A percentile compares a stretch with the other conserved stretches of the same genome.
Evolutionary conservation across 1,140 invertebrate species (phyloP).

Genomic region (Drosophila equinoxialis): DNA sequence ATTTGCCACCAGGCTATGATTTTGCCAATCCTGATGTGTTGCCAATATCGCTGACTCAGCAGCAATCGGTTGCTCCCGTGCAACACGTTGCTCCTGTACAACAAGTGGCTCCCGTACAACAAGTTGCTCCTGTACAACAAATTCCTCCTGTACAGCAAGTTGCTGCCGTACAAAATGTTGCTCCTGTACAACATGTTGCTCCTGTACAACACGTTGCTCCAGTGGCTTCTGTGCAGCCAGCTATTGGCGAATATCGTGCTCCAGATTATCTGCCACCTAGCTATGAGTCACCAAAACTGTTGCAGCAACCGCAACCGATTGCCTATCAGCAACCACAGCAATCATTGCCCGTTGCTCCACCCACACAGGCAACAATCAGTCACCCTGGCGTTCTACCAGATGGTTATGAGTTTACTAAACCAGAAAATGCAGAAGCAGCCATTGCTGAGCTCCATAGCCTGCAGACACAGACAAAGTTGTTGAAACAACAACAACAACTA

Average conservation of each 20-base stretch:
- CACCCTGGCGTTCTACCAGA: constrained; percentile 58
- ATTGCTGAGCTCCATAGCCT: constrained; percentile 75
- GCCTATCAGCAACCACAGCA: constrained; percentile 44
- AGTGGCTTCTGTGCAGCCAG: background rate
- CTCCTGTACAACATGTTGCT: constrained; percentile 18
- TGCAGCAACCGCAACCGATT: constrained; percentile 27
- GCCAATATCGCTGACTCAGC: constrained; percentile 30
- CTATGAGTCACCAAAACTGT: constrained; percentile 49
- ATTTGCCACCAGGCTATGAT: constrained; percentile 61
- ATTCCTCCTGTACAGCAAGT: background rate
- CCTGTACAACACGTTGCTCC: constrained; percentile 8
- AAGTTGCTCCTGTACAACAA: background rate
- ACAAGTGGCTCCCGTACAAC: constrained; percentile 19
- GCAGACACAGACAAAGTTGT: constrained; percentile 62
- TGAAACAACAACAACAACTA: constrained; percentile 52
- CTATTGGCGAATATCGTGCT: constrained; percentile 47
- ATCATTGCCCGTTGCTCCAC: constrained; percentile 21
- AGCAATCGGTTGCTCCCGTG: constrained; percentile 20
- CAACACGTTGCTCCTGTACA: constrained; percentile 16
- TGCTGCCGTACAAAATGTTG: constrained; percentile 13
- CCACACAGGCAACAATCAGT: constrained; percentile 31
- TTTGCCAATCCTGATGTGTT: constrained; percentile 55
- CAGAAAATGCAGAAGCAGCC: constrained; percentile 69
- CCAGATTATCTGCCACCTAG: constrained; percentile 64
- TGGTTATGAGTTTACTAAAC: constrained; percentile 71